phyloP scores from a whole-genome alignment of 2,797 vertebrate species.

The Alectoris magna region DNA sequence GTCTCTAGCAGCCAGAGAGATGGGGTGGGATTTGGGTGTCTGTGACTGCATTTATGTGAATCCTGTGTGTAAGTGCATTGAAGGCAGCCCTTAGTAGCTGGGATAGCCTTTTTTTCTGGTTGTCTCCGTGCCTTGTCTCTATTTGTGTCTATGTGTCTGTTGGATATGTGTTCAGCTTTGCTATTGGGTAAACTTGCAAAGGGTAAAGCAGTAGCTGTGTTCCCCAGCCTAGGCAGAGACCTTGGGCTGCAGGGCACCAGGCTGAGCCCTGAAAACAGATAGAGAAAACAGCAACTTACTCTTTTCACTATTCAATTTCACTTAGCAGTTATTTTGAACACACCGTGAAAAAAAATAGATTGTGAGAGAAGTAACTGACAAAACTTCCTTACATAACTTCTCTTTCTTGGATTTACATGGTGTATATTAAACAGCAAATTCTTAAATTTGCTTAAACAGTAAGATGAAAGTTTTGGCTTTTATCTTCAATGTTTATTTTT shows the following conservation, averaged over 20 bases:
- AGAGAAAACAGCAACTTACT: neutral
- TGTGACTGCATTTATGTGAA: neutral
- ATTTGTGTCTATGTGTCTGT: neutral
- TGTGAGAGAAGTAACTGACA: neutral
- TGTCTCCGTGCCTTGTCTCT: neutral
- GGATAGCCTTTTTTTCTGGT: neutral
- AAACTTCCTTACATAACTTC: neutral
- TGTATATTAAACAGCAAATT: neutral
- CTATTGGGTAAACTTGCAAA: neutral
- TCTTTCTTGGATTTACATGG: neutral
- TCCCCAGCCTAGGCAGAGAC: too few species aligned
- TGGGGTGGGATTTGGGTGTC: neutral
- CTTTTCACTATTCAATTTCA: neutral
- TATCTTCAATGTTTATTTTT: neutral
- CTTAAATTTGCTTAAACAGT: neutral
- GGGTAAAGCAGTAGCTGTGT: neutral
- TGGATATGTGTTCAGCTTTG: neutral
- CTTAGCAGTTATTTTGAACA: neutral
- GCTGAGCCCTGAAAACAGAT: too few species aligned
- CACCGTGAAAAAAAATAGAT: neutral
- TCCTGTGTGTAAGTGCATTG: neutral
- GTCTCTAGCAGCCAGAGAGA: neutral
- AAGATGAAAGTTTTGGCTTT: neutral
- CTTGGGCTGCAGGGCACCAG: too few species aligned
- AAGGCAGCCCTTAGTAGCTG: too few species aligned